Percentiles rank a stretch among this genome's conserved stretches.
Conservation (phyloP, 2,113 vertebrate species). For the Gymnogyps californianus region DNA sequence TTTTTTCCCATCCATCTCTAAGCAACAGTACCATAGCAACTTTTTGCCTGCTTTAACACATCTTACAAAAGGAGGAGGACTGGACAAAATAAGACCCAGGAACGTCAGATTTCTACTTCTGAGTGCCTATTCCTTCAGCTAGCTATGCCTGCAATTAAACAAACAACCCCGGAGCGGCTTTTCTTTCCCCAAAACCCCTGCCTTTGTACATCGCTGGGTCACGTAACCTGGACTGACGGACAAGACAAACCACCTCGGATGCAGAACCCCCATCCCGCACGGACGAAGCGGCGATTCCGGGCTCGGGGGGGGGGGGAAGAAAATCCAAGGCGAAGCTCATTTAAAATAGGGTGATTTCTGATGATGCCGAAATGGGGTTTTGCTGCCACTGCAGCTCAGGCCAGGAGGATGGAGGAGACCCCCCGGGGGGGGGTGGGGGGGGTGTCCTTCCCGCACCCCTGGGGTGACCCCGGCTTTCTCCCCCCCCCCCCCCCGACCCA, state of each 20-base stretch:
- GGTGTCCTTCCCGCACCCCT: background rate
- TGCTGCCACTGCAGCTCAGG: background rate
- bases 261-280: background rate
- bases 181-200: background rate
- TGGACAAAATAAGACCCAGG: background rate
- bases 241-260: background rate
- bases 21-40: conserved; percentile 81
- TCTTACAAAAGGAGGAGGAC: background rate
- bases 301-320: background rate
- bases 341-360: background rate
- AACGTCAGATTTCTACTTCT: background rate
- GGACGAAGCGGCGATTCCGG: accelerated
- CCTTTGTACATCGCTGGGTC: background rate
- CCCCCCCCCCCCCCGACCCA: conserved; percentile 65
- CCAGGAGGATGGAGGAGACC: background rate
- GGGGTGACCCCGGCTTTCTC: background rate
- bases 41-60: conserved; percentile 15
- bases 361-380: no score
- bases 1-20: conserved; percentile 65
- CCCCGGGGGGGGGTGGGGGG: background rate
- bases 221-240: accelerated
- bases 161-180: background rate
- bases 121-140: background rate
- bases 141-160: background rate
- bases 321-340: background rate